phyloP scores from a whole-genome alignment of 2,888 invertebrate species.

The Cryptocheilus praepositus region DNA sequence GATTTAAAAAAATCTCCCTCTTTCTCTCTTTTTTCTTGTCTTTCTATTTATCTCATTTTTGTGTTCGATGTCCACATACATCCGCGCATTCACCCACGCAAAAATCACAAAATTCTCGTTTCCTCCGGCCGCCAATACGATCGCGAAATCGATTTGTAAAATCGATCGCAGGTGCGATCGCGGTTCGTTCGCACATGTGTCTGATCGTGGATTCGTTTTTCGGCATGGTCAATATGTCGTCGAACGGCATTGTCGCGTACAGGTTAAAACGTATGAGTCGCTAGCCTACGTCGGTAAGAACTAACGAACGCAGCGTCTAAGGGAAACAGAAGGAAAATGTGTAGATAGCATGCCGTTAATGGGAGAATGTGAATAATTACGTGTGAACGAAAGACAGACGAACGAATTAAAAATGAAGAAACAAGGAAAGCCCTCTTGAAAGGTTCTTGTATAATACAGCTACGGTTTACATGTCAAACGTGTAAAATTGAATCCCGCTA shows the following conservation, averaged over 20 bases:
- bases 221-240: no score
- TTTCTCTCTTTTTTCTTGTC: constrained; percentile 8
- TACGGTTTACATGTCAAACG: neutral
- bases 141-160: no score
- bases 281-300: constrained; percentile 21
- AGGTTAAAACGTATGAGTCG: neutral
- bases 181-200: no score
- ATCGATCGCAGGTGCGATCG: no score
- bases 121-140: no score
- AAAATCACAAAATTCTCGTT: constrained; percentile 49
- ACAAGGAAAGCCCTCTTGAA: neutral
- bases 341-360: constrained; percentile 35
- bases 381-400: no score
- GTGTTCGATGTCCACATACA: constrained; percentile 48
- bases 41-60: constrained; percentile 20
- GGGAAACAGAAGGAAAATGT: constrained; percentile 21
- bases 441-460: neutral
- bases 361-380: neutral
- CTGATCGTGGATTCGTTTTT: no score
- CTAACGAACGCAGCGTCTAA: constrained; percentile 31
- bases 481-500: constrained; percentile 4
- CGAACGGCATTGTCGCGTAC: no score
- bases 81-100: constrained; percentile 58
- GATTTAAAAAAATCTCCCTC: no score
- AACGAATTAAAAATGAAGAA: constrained; percentile 11